A percentile compares a stretch with the other conserved stretches of the same genome.
phyloP scores from a whole-genome alignment of 2,797 vertebrate species.

The Periparus ater region DNA sequence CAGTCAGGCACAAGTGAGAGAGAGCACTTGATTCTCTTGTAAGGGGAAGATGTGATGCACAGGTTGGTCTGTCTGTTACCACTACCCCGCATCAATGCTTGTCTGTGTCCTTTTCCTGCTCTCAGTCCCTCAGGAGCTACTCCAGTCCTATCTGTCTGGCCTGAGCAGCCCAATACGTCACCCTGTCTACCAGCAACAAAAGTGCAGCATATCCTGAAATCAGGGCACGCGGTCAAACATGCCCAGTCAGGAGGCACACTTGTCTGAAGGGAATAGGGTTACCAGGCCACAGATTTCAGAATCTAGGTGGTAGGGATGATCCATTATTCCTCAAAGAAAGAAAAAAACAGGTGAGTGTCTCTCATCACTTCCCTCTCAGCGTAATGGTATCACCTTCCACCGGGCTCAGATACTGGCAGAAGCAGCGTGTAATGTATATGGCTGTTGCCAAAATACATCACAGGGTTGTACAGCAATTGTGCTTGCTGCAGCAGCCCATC shows the following conservation, averaged over 20 bases:
- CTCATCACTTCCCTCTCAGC: background rate
- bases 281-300: background rate
- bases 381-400: background rate
- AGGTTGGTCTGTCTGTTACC: slow-evolving; percentile 54
- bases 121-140: slow-evolving; percentile 23
- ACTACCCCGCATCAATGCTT: slow-evolving; percentile 17
- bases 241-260: background rate
- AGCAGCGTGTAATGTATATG: accelerated
- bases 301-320: background rate
- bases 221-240: slow-evolving; percentile 29
- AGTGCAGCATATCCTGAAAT: slow-evolving; percentile 51
- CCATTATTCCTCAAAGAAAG: background rate
- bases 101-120: slow-evolving; percentile 21
- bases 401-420: background rate
- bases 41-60: slow-evolving; percentile 3
- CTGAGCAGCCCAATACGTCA: slow-evolving; percentile 54
- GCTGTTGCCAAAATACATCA: background rate
- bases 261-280: background rate
- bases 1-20: background rate
- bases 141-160: slow-evolving; percentile 52
- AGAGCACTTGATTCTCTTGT: background rate
- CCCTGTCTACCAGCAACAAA: slow-evolving; percentile 47
- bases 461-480: background rate
- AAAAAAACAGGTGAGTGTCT: background rate
- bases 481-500: slow-evolving; percentile 36